Base-by-base conservation (phyloP, 2,888 invertebrate genomes). In the Timema cristinae region DNA sequence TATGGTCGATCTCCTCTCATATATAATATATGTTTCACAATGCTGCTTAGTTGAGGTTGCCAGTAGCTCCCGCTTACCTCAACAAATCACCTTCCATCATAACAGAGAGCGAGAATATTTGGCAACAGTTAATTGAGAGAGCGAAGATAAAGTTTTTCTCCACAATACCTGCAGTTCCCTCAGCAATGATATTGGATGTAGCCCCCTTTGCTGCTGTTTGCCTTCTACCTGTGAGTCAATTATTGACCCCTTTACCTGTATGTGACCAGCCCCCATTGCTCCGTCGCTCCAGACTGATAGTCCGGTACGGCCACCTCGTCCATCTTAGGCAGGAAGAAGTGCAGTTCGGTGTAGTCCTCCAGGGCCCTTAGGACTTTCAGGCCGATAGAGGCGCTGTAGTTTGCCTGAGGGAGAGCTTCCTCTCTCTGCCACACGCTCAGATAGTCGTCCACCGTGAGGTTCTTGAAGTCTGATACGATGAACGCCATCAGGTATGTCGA, bases 261-360 rank as follows among this genome's bases (percentile, higher is more conserved):
- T 0, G 91, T 91, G 13, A 93, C 88, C 15, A 93, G 80, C 0
- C 93, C 93, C 92, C 93, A 93, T 79, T 93, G 93, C 80, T 93
- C 84, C 83, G 15, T 84, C 51, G 84, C 84, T 7, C 83, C 83
- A 7, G 84, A 83, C 16, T 81, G 79, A 51, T 74, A 76, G 67
- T 76, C 76, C 7, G 76, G 76, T 15, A 76, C 52, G 9, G 76
- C 76, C 68, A 86, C 82, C 82, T 85, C 83, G 78, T 86, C 86
- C 68, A 81, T 78, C 77, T 84, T 83, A 11, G 81, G 79, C 51
- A 83, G 77, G 8, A 82, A 81, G 77, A 82, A 84, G 16, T 79
- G 77, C 52, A 83, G 79, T 56, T 78, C 79, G 76, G 84, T 79
- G 77, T 85, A 85, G 75, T 85, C 85, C 54, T 73, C 74, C 66